phyloP scores from a whole-genome alignment of 53 echinoderm and acorn worm species.

The Henricia sp. region DNA sequence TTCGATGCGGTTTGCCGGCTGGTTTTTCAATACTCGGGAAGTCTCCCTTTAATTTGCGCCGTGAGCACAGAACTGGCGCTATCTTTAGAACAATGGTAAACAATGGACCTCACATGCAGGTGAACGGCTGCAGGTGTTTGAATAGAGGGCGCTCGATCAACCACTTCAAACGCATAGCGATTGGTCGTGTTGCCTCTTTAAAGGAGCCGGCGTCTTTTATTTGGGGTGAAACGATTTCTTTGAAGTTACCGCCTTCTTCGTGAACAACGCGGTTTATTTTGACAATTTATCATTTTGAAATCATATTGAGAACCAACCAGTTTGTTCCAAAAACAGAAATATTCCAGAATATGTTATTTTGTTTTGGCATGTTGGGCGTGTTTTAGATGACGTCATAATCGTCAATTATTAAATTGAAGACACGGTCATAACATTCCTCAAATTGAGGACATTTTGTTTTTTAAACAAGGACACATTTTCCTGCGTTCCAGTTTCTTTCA shows the following conservation, averaged over 20 bases:
- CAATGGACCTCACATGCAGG: constrained; percentile 42
- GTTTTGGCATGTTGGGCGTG: too few relatives aligned
- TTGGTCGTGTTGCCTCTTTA: background rate
- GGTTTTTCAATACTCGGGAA: constrained; percentile 16
- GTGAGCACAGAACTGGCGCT: background rate
- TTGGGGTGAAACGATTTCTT: background rate
- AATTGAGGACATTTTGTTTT: too few relatives aligned
- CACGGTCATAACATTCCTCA: too few relatives aligned
- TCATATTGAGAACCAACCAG: too few relatives aligned
- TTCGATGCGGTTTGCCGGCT: constrained; percentile 3
- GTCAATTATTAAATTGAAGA: too few relatives aligned
- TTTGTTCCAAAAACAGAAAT: too few relatives aligned
- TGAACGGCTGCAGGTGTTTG: constrained; percentile 39
- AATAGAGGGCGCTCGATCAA: background rate
- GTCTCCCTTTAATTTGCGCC: background rate
- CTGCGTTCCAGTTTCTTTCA: background rate
- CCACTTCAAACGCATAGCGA: constrained; percentile 19
- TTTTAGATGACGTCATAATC: too few relatives aligned
- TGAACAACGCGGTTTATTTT: too few relatives aligned
- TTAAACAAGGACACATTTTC: constrained; percentile 34
- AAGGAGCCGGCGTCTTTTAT: constrained; percentile 16
- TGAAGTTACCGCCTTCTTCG: too few relatives aligned
- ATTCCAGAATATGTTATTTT: too few relatives aligned
- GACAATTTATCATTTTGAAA: too few relatives aligned
- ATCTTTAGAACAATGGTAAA: background rate